Evolutionary conservation across 2,888 invertebrate genomes (phyloP).

Genomic region (Aphodius sticticus): DNA sequence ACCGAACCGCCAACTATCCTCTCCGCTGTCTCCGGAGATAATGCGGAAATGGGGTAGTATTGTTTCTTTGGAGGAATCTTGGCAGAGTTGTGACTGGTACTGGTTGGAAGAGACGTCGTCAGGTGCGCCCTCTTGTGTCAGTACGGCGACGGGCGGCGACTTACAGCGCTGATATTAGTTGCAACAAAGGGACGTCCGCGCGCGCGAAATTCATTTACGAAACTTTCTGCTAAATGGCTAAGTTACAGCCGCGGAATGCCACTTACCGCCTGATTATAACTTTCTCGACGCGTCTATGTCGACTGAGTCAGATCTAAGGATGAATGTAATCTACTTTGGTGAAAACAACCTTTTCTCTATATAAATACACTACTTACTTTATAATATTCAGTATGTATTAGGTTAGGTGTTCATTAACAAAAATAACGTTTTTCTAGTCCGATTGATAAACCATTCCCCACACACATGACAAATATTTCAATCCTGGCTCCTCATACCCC

Average conservation of each 20-base stretch:
- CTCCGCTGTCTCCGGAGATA: constrained; percentile 15
- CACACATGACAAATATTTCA: too few species aligned
- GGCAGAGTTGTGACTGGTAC: constrained; percentile 17
- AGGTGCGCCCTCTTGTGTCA: not conserved
- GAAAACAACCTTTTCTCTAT: too few species aligned
- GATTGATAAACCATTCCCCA: too few species aligned
- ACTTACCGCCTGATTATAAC: constrained; percentile 11
- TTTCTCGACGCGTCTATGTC: not conserved
- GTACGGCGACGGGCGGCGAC: constrained; percentile 12
- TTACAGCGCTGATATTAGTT: constrained; percentile 14
- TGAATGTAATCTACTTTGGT: too few species aligned
- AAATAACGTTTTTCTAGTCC: too few species aligned
- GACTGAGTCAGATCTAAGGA: not conserved
- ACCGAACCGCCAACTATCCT: constrained; percentile 7
- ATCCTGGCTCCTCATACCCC: too few species aligned
- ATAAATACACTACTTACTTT: too few species aligned
- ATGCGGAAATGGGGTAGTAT: constrained; percentile 8
- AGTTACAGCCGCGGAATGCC: constrained; percentile 19
- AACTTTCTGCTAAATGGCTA: constrained; percentile 23
- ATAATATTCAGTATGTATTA: too few species aligned
- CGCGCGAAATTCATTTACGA: constrained; percentile 21
- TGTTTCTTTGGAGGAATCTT: constrained; percentile 7
- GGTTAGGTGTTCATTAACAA: too few species aligned
- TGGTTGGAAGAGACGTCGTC: constrained; percentile 12
- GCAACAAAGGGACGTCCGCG: constrained; percentile 13